These are phyloP conservation scores for Cerastoderma edule DNA, from an alignment of 2,888 invertebrate genomes.

Conservation along the genomic window DNA sequence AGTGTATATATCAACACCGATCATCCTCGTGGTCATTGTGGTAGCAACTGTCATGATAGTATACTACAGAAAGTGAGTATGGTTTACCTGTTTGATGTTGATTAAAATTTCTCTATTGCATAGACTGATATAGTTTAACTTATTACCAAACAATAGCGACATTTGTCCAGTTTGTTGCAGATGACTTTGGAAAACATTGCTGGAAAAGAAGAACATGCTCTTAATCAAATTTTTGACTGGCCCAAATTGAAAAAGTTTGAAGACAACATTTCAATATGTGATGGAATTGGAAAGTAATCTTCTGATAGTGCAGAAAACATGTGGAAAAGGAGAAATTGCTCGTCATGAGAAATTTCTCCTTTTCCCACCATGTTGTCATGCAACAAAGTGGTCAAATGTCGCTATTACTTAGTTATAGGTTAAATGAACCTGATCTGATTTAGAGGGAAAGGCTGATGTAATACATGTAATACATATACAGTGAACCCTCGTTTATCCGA, in stretches of 20 bases:
- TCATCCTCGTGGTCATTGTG: conserved; percentile 60
- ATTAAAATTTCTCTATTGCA: not conserved
- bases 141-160: no score
- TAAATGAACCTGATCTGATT: no score
- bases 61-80: conserved; percentile 72
- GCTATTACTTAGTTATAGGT: no score
- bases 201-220: not conserved
- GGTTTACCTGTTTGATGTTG: not conserved
- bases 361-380: not conserved
- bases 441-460: no score
- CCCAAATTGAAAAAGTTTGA: no score
- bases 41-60: conserved; percentile 65
- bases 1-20: conserved; percentile 72
- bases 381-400: no score
- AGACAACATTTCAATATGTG: no score
- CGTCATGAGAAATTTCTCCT: not conserved
- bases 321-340: conserved; percentile 3
- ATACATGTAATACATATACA: not conserved
- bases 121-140: not conserved
- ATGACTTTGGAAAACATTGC: not conserved
- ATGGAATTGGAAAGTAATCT: no score
- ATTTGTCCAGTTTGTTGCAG: no score
- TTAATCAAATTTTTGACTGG: not conserved
- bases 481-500: no score
- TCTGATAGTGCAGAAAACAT: no score